phyloP scores from a whole-genome alignment of 2,888 invertebrate genomes.

The Rhaphigaster nebulosa region DNA sequence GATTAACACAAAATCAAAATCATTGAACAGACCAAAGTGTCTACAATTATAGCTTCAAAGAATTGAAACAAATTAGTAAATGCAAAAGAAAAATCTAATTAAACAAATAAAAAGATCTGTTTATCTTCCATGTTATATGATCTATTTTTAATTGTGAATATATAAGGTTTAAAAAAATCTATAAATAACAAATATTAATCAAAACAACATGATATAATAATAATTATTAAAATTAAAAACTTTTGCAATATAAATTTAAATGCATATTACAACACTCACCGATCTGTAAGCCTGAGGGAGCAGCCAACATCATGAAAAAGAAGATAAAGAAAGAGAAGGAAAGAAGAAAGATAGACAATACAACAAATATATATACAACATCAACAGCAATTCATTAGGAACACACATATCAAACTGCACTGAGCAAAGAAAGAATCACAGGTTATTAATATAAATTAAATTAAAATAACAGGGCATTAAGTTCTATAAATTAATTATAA shows the following conservation, averaged over 20 bases:
- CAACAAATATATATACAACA: slow-evolving; percentile 64
- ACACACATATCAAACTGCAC: slow-evolving; percentile 57
- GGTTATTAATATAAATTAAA: slow-evolving; percentile 7
- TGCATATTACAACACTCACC: slow-evolving; percentile 68
- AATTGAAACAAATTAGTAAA: not conserved
- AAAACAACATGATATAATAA: not conserved
- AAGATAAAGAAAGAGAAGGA: slow-evolving; percentile 66
- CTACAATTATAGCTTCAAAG: not conserved
- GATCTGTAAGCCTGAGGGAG: slow-evolving; percentile 69
- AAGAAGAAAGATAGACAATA: slow-evolving; percentile 66
- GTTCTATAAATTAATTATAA: not conserved
- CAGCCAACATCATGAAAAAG: slow-evolving; percentile 67
- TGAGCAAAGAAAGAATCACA: slow-evolving; percentile 52
- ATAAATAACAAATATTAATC: slow-evolving; percentile 5
- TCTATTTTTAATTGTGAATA: not conserved
- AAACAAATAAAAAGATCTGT: not conserved
- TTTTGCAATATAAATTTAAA: slow-evolving; percentile 42
- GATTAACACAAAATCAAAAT: slow-evolving; percentile 34
- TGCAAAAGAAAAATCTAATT: not conserved
- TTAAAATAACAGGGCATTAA: not conserved
- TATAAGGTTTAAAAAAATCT: not conserved
- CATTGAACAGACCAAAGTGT: slow-evolving; percentile 14
- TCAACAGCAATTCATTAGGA: slow-evolving; percentile 60
- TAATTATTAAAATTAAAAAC: not conserved
- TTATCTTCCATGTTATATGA: not conserved